Conservation (phyloP, 2,797 vertebrate species). For the Botia almorhae region DNA sequence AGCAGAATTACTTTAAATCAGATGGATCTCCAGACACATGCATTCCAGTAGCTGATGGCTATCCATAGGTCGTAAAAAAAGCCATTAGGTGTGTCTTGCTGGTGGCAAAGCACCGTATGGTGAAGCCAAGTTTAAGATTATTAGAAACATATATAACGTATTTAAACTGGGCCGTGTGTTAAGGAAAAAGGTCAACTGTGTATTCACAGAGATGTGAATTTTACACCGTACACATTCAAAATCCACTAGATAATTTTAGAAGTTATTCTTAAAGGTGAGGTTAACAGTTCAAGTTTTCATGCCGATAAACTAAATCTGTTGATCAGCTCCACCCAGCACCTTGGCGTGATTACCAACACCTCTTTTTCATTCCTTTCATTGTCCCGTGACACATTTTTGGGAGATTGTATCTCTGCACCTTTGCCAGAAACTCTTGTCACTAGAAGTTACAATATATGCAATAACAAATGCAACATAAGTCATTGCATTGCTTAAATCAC, state of each 20-base stretch:
- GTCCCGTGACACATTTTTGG: slow-evolving; percentile 81
- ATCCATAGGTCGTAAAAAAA: slow-evolving; percentile 51
- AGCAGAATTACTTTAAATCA: slow-evolving; percentile 29
- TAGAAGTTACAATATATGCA: not conserved
- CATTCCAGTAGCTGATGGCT: slow-evolving; percentile 60
- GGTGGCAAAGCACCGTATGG: slow-evolving; percentile 9
- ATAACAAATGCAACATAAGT: not conserved
- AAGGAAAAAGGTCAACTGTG: not conserved
- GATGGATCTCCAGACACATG: slow-evolving; percentile 42
- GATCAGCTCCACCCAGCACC: not conserved
- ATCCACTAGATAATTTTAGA: not conserved
- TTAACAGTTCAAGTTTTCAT: not conserved
- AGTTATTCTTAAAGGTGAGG: not conserved
- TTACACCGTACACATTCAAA: not conserved
- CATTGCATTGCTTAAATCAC: slow-evolving; percentile 10
- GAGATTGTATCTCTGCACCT: slow-evolving; percentile 77
- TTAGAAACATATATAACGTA: not conserved
- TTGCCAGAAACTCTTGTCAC: slow-evolving; percentile 2
- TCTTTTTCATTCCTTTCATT: slow-evolving; percentile 48
- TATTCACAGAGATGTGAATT: not conserved
- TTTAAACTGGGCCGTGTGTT: slow-evolving; percentile 9
- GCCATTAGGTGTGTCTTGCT: slow-evolving; percentile 39
- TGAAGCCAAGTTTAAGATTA: slow-evolving; percentile 6
- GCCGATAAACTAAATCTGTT: not conserved
- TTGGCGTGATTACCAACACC: slow-evolving; percentile 62